phyloP scores from a whole-genome alignment of 2,113 vertebrate species.

The Daphoenositta chrysoptera region DNA sequence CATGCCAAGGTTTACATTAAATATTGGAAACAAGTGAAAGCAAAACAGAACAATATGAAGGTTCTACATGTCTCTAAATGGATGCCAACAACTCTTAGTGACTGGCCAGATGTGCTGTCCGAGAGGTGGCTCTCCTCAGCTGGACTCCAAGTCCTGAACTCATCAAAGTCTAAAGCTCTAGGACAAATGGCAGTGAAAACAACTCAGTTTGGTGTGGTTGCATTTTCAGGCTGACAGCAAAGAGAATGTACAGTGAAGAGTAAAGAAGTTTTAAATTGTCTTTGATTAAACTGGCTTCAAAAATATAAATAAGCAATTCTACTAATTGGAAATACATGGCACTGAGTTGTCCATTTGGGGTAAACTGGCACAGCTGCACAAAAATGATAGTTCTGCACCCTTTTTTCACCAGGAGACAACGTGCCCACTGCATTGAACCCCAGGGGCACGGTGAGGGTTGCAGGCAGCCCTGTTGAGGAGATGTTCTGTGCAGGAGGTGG shows the following conservation, averaged over 20 bases:
- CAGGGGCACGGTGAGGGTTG: not conserved
- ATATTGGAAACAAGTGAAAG: not conserved
- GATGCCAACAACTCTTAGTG: not conserved
- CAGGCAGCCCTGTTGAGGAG: not conserved
- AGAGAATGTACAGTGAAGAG: not conserved
- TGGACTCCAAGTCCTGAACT: not conserved
- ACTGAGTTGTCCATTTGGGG: fast-evolving
- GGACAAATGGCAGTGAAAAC: not conserved
- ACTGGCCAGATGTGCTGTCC: not conserved
- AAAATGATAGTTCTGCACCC: not conserved
- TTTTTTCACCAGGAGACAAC: not conserved
- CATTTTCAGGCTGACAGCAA: not conserved
- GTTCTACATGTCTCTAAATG: not conserved
- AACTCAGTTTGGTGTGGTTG: not conserved
- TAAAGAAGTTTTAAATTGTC: not conserved
- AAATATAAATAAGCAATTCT: not conserved
- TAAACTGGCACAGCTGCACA: not conserved
- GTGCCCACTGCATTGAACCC: not conserved
- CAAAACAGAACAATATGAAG: not conserved
- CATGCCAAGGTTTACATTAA: not conserved
- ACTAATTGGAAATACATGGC: not conserved
- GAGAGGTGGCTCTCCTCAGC: not conserved
- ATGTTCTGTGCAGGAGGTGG: not conserved
- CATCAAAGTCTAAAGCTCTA: not conserved
- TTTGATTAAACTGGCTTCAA: not conserved